Percentiles rank a stretch among this genome's conserved stretches.
These are phyloP conservation scores for Hoplodrina blanda DNA, from an alignment of 2,888 invertebrate species.

Conservation along the genomic window DNA sequence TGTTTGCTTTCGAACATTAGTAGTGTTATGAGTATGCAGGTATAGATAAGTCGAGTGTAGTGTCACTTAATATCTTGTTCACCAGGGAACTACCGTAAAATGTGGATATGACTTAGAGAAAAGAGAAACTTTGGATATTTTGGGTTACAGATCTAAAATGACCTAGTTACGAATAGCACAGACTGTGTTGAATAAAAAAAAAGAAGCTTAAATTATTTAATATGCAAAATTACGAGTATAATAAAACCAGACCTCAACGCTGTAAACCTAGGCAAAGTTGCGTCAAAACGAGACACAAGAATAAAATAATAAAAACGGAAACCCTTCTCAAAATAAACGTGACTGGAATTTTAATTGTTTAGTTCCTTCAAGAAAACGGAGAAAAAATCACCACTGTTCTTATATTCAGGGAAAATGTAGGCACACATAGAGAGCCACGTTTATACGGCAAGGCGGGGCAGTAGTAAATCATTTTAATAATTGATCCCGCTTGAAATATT, in stretches of 20 bases:
- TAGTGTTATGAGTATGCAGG: constrained; percentile 8
- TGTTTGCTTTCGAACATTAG: constrained; percentile 30
- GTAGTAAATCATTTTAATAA: constrained; percentile 90
- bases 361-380: constrained; percentile 56
- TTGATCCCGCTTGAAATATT: constrained; percentile 89
- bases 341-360: constrained; percentile 66
- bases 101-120: background rate
- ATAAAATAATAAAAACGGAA: constrained; percentile 49
- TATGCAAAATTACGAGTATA: constrained; percentile 9
- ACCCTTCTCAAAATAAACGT: constrained; percentile 59
- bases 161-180: constrained; percentile 12
- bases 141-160: constrained; percentile 3
- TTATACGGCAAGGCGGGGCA: constrained; percentile 74
- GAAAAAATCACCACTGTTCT: constrained; percentile 65
- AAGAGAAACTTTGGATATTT: constrained; percentile 25
- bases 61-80: constrained; percentile 28
- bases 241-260: constrained; percentile 2
- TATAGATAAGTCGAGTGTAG: constrained; percentile 17
- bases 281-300: constrained; percentile 10
- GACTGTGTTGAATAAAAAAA: constrained; percentile 14
- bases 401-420: constrained; percentile 71
- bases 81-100: constrained; percentile 8
- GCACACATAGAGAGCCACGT: constrained; percentile 74
- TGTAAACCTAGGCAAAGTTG: constrained; percentile 9
- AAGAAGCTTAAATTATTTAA: constrained; percentile 10